A percentile compares a stretch with the other conserved stretches of the same genome.
Evolutionary conservation across 2,113 vertebrate genomes (phyloP).

Genomic region (Elanoides forficatus): DNA sequence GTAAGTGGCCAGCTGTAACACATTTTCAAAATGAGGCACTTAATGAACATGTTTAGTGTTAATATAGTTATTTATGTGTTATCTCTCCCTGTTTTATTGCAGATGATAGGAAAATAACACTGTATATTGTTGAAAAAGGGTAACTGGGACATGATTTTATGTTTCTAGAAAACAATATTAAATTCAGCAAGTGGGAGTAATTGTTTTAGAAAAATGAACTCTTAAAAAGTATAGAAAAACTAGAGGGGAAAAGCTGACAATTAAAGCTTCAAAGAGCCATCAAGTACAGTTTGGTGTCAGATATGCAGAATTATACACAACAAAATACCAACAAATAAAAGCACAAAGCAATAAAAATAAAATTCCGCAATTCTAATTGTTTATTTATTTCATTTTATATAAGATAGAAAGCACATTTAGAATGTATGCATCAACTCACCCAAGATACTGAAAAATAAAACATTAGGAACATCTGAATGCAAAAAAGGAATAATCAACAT

Average conservation of each 20-base stretch:
- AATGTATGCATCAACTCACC: not conserved
- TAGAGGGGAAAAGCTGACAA: not conserved
- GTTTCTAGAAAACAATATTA: conserved; percentile 18
- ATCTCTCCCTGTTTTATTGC: conserved; percentile 46
- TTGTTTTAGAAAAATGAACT: not conserved
- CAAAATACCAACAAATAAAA: conserved; percentile 34
- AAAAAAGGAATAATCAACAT: conserved; percentile 25
- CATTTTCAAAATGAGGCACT: conserved; percentile 53
- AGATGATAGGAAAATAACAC: conserved; percentile 53
- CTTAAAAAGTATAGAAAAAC: not conserved
- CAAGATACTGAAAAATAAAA: not conserved
- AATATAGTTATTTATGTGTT: conserved; percentile 52
- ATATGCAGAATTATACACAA: conserved; percentile 1
- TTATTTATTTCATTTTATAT: conserved; percentile 39
- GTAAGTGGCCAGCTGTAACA: conserved; percentile 59
- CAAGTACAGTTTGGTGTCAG: conserved; percentile 34
- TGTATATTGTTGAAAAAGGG: conserved; percentile 3
- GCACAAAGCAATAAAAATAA: conserved; percentile 28
- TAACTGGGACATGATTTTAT: conserved; percentile 11
- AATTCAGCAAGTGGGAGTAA: conserved; percentile 6
- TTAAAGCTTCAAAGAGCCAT: conserved; percentile 54
- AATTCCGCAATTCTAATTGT: conserved; percentile 17
- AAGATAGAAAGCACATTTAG: not conserved
- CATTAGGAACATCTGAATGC: not conserved
- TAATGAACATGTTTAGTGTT: conserved; percentile 55